Evolutionary conservation across 1,140 invertebrate genomes (phyloP), one percentile per base, ranked within the genome.

Genomic region (Mamestra configurata): DNA sequence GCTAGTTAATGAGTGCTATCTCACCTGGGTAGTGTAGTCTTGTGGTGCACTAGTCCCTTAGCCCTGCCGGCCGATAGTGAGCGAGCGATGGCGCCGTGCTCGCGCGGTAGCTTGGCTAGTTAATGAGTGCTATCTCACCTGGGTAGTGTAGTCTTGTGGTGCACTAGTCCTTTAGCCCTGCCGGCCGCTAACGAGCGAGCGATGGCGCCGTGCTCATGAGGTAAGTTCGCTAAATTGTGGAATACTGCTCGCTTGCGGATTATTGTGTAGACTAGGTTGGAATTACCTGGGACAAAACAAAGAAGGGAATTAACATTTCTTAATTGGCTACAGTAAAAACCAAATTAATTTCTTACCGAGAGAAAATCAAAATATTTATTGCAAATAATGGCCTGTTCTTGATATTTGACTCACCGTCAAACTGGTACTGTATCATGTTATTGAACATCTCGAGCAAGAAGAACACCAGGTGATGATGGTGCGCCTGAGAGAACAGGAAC

Each of bases 351-450:
- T n/a, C 15, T 49, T n/a, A 18, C 46, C 0, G 46, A 4, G 5
- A 10, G 35, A 73, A 27, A 71, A 79, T 35, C 7, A 35, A 37
- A 64, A 1, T 24, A 55, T 31, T 3, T 31, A n/a, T 13, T 35
- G 46, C 20, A 10, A 7, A 4, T 22, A 13, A 31, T 20, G 2
- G n/a, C n/a, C n/a, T n/a, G n/a, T n/a, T n/a, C n/a, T n/a, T n/a
- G n/a, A n/a, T n/a, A n/a, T n/a, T n/a, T 37, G 1, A 80, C 95
- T 96, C 86, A 97, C 99, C 99, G 96, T 99, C 99, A 95, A 99
- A 99, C 93, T 99, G 99, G 94, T 99, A 99, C 95, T 99, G 99
- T 86, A 99, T 99, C 83, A 99, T 99, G 91, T 99, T 99, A 93
- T 99, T 99, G 94, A 99, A 99, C 87, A 99, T 99, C 96, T 99